Evolutionary conservation across 2,113 vertebrate genomes (phyloP), one percentile per base, ranked within the genome.

Genomic region (Trematomus loennbergii): DNA sequence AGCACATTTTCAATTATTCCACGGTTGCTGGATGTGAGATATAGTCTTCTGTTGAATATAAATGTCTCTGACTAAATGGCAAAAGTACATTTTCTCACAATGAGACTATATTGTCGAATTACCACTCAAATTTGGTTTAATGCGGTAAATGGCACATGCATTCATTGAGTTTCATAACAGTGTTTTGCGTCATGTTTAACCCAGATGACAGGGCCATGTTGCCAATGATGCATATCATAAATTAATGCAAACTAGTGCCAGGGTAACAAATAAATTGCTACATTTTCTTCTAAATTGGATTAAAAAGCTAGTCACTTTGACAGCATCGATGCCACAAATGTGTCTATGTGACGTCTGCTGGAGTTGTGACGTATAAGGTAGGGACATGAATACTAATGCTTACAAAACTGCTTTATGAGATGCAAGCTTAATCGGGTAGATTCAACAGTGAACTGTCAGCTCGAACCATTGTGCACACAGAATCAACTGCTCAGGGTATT

Each of bases 1-100:
- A 90, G 59, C 49, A 68, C 53, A 59, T 82, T 88, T 92, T 83
- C 70, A 83, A 84, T 89, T 72, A 81, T 82, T 65, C 43, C 52
- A n/a, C 20, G 9, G 68, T 59, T 45, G 57, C 71, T 77, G 25
- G 50, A 71, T 36, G 53, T 64, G 70, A 83, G 55, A 85, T 86
- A 75, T 76, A 72, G 72, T 20, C 15, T 72, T 40, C 61, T 70
- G 62, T 71, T 85, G 83, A 88, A 86, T 66, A 81, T 45, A 84
- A 84, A 78, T 78, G 49, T 84, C 69, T 60, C 53, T 50, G 50
- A 75, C 46, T 43, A 75, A 81, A 74, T 69, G 17, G 50, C 18
- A 12, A 62, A 16, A 54, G 12, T 74, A 55, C n/a, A 67, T 83
- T 70, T 54, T 64, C 16, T 81, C 67, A 67, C 46, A 45, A 4